Conservation (phyloP, 2,888 invertebrate genomes). For the Hypsopygia costalis region DNA sequence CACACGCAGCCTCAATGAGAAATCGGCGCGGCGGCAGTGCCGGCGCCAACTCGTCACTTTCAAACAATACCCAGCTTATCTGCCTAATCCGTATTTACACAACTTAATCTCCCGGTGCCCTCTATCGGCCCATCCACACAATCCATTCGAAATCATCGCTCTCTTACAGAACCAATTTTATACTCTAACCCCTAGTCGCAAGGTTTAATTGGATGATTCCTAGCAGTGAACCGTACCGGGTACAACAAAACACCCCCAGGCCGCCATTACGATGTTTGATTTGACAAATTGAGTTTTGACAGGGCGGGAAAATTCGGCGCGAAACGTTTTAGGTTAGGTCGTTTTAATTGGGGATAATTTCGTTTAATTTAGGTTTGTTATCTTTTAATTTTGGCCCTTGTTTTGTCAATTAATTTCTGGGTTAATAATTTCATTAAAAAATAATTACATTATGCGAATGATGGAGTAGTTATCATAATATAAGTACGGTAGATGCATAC, state of each 20-base stretch:
- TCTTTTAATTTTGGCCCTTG: slow-evolving; percentile 39
- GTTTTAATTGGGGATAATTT: slow-evolving; percentile 47
- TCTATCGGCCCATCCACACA: slow-evolving; percentile 33
- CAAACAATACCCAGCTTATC: slow-evolving; percentile 70
- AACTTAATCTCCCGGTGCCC: slow-evolving; percentile 65
- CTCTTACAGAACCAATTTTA: slow-evolving; percentile 37
- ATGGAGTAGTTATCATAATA: too few species aligned
- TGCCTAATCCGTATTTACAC: slow-evolving; percentile 78
- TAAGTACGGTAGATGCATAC: too few species aligned
- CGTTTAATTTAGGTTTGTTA: slow-evolving; percentile 39
- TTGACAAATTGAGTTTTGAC: slow-evolving; percentile 79
- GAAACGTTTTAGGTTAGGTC: slow-evolving; percentile 45
- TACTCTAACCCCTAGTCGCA: slow-evolving; percentile 47
- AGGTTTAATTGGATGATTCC: slow-evolving; percentile 30
- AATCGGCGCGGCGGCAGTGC: slow-evolving; percentile 23
- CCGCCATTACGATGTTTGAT: slow-evolving; percentile 67
- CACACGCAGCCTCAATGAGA: slow-evolving; percentile 39
- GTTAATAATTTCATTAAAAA: slow-evolving; percentile 44
- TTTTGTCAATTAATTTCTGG: slow-evolving; percentile 26
- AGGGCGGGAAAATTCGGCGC: slow-evolving; percentile 61
- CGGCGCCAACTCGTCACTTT: slow-evolving; percentile 65
- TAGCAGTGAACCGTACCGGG: slow-evolving; percentile 27
- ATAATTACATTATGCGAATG: not conserved
- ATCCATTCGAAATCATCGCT: slow-evolving; percentile 11
- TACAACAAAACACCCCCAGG: slow-evolving; percentile 43